Base-by-base conservation (phyloP, 2,113 vertebrate species). In the Solenodon paradoxus region DNA sequence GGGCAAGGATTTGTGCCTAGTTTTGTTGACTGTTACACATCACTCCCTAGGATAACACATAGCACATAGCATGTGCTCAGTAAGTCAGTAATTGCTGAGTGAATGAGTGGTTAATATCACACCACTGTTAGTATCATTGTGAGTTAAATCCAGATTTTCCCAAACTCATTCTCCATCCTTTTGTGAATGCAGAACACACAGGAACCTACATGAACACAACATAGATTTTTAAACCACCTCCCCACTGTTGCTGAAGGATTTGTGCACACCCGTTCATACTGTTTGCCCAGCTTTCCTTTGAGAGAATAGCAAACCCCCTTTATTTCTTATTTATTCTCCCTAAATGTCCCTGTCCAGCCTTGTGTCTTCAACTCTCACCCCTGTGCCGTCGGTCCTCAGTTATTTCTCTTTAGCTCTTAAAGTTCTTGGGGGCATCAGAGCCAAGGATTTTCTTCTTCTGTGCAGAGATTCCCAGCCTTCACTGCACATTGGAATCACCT, bases 241-340 rank as follows among this genome's bases (percentile, higher is more conserved):
- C 53, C 53, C 53, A 87, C 38, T 64, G 47, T 1, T 35, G 40
- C 28, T 38, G 16, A 69, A 80, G 57, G 42, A 64, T 35, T 75
- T 26, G 9, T n/a, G 0, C 30, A 19, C n/a, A 49, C 24, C 38
- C 7, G 4, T 8, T 51, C 0, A 28, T 5, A 20, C 9, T n/a
- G 5, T 40, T 49, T n/a, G 3, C 10, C 32, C 22, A 8, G 26
- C 0, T 80, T 68, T 84, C 49, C 79, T 79, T 10, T 53, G 53
- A 47, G 38, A 40, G 7, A 15, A 42, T 3, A 10, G 47, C 9
- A 55, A 20, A 2, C 24, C 4, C 19, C 17, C 32, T 19, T 83
- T 49, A 32, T 26, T 53, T 61, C 61, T 61, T 3, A 5, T 61
- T 38, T 15, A 40, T 32, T 71, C 53, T 84, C 35, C 69, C 51